Conservation (phyloP, 2,888 invertebrate species). For the Brenthis daphne region DNA sequence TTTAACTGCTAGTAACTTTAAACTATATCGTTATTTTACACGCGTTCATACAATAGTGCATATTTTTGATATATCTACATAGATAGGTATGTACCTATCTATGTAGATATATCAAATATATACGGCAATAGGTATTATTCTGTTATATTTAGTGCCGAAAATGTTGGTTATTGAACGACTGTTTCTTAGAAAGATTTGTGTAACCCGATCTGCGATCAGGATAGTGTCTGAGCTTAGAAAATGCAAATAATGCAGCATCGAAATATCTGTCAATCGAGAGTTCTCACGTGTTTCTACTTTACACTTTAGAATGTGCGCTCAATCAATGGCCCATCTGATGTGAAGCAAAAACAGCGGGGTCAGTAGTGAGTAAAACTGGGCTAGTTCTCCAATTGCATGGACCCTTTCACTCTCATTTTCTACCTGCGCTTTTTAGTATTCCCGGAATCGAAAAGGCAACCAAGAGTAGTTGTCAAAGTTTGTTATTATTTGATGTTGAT, state of each 20-base stretch:
- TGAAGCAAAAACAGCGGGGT: conserved; percentile 70
- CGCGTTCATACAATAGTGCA: too few species aligned
- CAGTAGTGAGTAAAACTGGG: conserved; percentile 72
- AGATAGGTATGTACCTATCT: too few species aligned
- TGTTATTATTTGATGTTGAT: background rate
- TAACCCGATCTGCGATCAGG: conserved; percentile 33
- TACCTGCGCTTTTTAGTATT: conserved; percentile 80
- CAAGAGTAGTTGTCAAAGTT: conserved; percentile 60
- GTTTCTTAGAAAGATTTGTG: conserved; percentile 33
- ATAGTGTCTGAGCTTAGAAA: conserved; percentile 42
- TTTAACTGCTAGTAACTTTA: too few species aligned
- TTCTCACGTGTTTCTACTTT: conserved; percentile 79
- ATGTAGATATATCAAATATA: too few species aligned
- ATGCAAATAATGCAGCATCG: conserved; percentile 71
- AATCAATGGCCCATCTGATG: conserved; percentile 66
- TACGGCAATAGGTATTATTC: too few species aligned
- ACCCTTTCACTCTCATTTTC: conserved; percentile 80
- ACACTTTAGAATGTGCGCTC: conserved; percentile 58
- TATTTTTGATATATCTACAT: too few species aligned
- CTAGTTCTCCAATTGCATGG: conserved; percentile 78
- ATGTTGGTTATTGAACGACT: background rate
- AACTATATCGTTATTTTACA: too few species aligned
- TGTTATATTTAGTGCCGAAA: background rate
- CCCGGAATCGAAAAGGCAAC: conserved; percentile 60
- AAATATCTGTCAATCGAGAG: conserved; percentile 56